Conservation (phyloP, 1,140 invertebrate species). For the Acromyrmex echinatior region DNA sequence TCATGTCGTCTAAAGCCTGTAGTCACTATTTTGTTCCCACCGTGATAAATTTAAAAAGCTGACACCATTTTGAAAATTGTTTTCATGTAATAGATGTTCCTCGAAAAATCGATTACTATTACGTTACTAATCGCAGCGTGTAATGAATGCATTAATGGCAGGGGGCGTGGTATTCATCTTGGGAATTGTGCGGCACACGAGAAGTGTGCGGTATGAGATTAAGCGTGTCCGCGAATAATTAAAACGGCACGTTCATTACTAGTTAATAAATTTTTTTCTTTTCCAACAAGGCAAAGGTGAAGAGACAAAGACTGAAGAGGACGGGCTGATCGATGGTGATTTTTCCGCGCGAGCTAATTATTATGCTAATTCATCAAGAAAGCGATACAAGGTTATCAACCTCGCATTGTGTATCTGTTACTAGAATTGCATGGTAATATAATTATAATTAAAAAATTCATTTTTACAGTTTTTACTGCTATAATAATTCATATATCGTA, state of each 20-base stretch:
- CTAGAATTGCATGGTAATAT: too few relatives aligned
- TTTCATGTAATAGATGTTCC: constrained; percentile 1
- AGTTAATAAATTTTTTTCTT: not conserved
- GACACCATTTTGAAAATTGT: not conserved
- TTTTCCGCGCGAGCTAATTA: constrained; percentile 68
- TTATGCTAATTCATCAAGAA: constrained; percentile 65
- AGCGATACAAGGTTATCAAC: constrained; percentile 66
- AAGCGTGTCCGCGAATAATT: constrained; percentile 44
- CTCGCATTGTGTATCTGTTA: not conserved
- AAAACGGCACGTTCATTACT: constrained; percentile 48
- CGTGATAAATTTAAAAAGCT: not conserved
- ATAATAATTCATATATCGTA: too few relatives aligned
- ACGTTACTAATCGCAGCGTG: constrained; percentile 26
- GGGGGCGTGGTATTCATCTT: constrained; percentile 16
- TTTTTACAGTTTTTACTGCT: too few relatives aligned
- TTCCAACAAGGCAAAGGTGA: not conserved
- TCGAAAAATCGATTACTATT: constrained; percentile 28
- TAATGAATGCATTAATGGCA: constrained; percentile 46
- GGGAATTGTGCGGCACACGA: not conserved
- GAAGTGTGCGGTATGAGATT: constrained; percentile 14
- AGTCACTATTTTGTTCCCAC: constrained; percentile 1
- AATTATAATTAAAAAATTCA: too few relatives aligned
- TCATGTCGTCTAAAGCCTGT: not conserved
- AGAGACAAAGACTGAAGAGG: constrained; percentile 19
- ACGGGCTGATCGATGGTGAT: not conserved